Percentiles rank a stretch among this genome's conserved stretches.
These are phyloP conservation scores for Mythimna ferrago DNA, from an alignment of 2,888 invertebrate species.

Conservation along the genomic window DNA sequence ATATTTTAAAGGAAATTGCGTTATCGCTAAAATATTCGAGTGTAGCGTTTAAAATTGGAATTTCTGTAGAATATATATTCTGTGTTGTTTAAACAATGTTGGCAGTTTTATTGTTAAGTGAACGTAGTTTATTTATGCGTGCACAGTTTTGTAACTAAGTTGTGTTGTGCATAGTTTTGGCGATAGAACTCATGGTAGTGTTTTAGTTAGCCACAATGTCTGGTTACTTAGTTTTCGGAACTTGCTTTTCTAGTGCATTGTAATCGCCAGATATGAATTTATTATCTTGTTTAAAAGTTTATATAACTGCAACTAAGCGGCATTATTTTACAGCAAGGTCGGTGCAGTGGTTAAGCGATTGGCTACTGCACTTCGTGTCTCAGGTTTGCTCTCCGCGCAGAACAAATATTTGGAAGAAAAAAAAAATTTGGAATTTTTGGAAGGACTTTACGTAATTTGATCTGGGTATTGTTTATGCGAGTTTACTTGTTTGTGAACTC, in stretches of 20 bases:
- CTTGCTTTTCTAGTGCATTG: neutral
- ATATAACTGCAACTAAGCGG: neutral
- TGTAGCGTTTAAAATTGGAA: constrained; percentile 36
- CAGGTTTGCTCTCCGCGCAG: too few relatives aligned
- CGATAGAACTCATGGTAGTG: constrained; percentile 11
- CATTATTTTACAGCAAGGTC: too few relatives aligned
- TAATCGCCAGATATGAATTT: neutral
- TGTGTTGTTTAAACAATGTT: constrained; percentile 31
- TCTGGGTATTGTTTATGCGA: too few relatives aligned
- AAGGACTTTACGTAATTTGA: too few relatives aligned
- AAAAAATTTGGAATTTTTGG: too few relatives aligned
- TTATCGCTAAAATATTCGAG: constrained; percentile 48
- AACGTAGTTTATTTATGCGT: constrained; percentile 33
- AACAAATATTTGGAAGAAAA: too few relatives aligned
- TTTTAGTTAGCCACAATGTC: constrained; percentile 1
- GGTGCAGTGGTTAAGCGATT: too few relatives aligned
- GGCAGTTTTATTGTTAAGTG: constrained; percentile 38
- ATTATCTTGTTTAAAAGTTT: neutral
- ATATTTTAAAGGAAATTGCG: constrained; percentile 50
- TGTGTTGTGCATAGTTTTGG: constrained; percentile 21
- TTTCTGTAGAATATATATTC: constrained; percentile 29
- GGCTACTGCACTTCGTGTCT: too few relatives aligned
- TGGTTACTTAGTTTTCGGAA: constrained; percentile 5
- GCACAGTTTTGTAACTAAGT: constrained; percentile 35
- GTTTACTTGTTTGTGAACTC: too few relatives aligned